A percentile compares a stretch with the other conserved stretches of the same genome.
phyloP scores from a whole-genome alignment of 2,888 invertebrate genomes.

The Biston betularia region DNA sequence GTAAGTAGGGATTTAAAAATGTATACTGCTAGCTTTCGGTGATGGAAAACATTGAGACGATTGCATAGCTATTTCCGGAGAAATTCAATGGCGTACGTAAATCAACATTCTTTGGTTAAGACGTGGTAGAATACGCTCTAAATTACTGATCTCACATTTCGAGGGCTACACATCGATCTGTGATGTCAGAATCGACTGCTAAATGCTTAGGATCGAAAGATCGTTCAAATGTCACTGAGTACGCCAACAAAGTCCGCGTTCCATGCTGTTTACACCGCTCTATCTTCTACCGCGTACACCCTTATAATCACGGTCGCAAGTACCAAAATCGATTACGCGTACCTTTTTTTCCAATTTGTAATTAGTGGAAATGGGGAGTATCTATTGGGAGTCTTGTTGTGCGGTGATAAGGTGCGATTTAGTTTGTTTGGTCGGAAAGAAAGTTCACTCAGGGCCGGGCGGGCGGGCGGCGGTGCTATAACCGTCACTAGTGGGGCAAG shows the following conservation, averaged over 20 bases:
- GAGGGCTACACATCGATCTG: slow-evolving; percentile 46
- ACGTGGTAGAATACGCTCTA: no score
- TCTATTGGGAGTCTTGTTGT: slow-evolving; percentile 53
- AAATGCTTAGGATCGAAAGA: slow-evolving; percentile 54
- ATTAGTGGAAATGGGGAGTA: slow-evolving; percentile 48
- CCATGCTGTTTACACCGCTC: slow-evolving; percentile 56
- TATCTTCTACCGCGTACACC: slow-evolving; percentile 42
- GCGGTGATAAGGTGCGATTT: slow-evolving; percentile 64
- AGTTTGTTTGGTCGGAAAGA: slow-evolving; percentile 63
- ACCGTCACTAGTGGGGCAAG: slow-evolving; percentile 82
- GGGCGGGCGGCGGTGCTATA: slow-evolving; percentile 70
- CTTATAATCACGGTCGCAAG: slow-evolving; percentile 56
- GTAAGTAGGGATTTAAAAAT: no score
- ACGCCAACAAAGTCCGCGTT: slow-evolving; percentile 70
- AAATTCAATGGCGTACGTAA: no score
- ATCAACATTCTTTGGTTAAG: no score
- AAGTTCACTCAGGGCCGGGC: slow-evolving; percentile 72
- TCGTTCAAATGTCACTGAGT: slow-evolving; percentile 75
- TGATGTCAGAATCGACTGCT: slow-evolving; percentile 58
- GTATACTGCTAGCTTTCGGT: no score
- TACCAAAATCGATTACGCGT: slow-evolving; percentile 50
- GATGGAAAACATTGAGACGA: no score
- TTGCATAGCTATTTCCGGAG: no score
- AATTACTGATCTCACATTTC: no score
- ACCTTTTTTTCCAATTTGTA: slow-evolving; percentile 59